Percentiles rank a stretch among this genome's conserved stretches.
phyloP scores from a whole-genome alignment of 1,140 invertebrate genomes.

The Trichoplusia ni region DNA sequence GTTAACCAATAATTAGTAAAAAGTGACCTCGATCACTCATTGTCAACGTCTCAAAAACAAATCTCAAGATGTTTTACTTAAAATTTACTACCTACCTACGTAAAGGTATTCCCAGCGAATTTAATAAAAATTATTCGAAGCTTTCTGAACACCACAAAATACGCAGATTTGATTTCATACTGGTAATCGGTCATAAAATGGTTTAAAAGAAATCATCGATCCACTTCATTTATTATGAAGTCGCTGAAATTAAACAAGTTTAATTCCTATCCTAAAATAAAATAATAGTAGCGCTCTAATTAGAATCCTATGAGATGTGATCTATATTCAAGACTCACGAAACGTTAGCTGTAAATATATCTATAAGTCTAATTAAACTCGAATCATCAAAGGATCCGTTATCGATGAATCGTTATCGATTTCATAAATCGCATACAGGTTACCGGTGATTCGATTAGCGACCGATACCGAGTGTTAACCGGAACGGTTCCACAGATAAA shows the following conservation, averaged over 20 bases:
- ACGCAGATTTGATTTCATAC: too few relatives aligned
- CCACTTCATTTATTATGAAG: too few relatives aligned
- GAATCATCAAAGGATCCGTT: conserved; percentile 49
- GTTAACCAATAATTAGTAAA: conserved; percentile 70
- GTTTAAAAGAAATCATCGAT: too few relatives aligned
- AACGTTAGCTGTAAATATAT: conserved; percentile 14
- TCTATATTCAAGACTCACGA: conserved; percentile 3
- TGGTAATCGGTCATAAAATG: too few relatives aligned
- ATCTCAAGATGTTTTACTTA: conserved; percentile 27
- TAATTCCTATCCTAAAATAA: too few relatives aligned
- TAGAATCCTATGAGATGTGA: conserved; percentile 21
- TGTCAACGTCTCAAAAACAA: conserved; percentile 58
- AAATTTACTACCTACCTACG: too few relatives aligned
- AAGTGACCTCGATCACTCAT: conserved; percentile 69
- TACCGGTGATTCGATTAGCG: conserved; percentile 67
- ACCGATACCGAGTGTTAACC: conserved; percentile 65
- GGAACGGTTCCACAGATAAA: conserved; percentile 68
- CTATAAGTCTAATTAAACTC: conserved; percentile 34
- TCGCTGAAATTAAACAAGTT: too few relatives aligned
- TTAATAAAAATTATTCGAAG: background rate
- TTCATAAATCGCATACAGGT: conserved; percentile 65
- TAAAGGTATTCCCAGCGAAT: background rate
- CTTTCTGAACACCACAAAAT: too few relatives aligned
- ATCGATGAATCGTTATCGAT: conserved; percentile 46
- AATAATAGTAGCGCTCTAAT: conserved; percentile 16